Base-by-base conservation (phyloP, 2,888 invertebrate species). In the Ectemnius lituratus region DNA sequence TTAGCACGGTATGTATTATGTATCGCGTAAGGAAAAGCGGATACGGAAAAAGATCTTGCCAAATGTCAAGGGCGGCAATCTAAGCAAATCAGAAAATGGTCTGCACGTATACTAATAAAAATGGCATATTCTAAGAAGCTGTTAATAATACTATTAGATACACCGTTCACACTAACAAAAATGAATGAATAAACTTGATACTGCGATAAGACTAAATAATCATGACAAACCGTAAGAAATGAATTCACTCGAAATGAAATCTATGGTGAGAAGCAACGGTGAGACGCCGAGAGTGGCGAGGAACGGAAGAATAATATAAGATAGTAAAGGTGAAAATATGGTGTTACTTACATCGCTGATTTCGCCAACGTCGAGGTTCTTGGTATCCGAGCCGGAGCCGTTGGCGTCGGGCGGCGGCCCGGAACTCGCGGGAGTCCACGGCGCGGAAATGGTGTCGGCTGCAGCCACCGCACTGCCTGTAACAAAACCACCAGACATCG, bases 401-500 rank as follows among this genome's bases (percentile, higher is more conserved):
- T 96, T 96, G 93, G 96, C 95, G 93, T 97, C 97, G 94, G 96
- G 95, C 93, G 94, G 94, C 93, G 95, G 95, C 93, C 95, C 95
- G 93, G 95, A 93, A 92, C 93, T 95, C 92, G 96, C 96, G 93
- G 97, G 95, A 93, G 97, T 96, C 97, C 97, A 97, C 95, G 97
- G 96, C 92, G 97, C 97, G 93, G 97, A 96, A 96, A 97, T 97
- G 94, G 96, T 97, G 97, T 95, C 95, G 94, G 96, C 94, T 93
- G 95, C 94, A 92, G 94, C 93, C 92, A 94, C 93, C 91, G 91
- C 91, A 92, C 93, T 93, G 92, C 93, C 94, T 94, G 92, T 49
- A 93, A 88, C 78, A 78, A 60, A 37, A 74, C 70, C 46, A 71
- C 52, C 52, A 52, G 2, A 52, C 52, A 52, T 52, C 16, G 52